A percentile compares a stretch with the other conserved stretches of the same genome.
Evolutionary conservation across 53 echinoderm and acorn worm species (phyloP).

Genomic region (Paracentrotus lividus): DNA sequence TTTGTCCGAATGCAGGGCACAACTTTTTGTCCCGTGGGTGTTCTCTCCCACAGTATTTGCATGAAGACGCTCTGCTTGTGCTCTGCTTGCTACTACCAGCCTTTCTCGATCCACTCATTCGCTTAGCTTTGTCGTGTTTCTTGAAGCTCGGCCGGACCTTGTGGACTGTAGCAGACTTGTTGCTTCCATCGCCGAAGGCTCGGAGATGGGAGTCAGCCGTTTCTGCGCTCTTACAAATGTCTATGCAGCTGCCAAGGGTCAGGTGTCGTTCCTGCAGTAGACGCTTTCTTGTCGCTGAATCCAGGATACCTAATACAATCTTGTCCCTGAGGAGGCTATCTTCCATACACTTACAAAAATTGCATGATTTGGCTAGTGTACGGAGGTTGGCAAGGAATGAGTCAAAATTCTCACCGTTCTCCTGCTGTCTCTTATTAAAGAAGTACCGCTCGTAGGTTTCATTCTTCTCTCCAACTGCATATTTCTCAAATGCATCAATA

Average conservation of each 20-base stretch:
- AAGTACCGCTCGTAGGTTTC: slow-evolving; percentile 55
- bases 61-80: not conserved
- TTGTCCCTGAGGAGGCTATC: slow-evolving; percentile 50
- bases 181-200: slow-evolving; percentile 15
- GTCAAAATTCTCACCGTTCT: slow-evolving; percentile 61
- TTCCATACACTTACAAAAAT: slow-evolving; percentile 64
- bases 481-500: slow-evolving; percentile 31
- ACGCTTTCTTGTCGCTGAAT: not conserved
- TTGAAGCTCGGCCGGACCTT: not conserved
- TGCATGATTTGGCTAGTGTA: slow-evolving; percentile 48
- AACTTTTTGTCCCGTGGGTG: slow-evolving; percentile 18
- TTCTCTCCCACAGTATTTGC: slow-evolving; percentile 41
- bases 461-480: slow-evolving; percentile 53
- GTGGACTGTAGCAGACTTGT: slow-evolving; percentile 44
- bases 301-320: not conserved
- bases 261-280: slow-evolving; percentile 60
- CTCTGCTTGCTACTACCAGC: not conserved
- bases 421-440: slow-evolving; percentile 62
- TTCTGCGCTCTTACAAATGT: slow-evolving; percentile 55
- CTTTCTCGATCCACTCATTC: not conserved
- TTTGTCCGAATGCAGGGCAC: slow-evolving; percentile 68
- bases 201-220: slow-evolving; percentile 24
- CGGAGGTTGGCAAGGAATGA: slow-evolving; percentile 29
- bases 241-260: slow-evolving; percentile 11
- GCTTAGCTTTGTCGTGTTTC: not conserved